Base-by-base conservation (phyloP, 1,140 invertebrate species). In the Cydia amplana region DNA sequence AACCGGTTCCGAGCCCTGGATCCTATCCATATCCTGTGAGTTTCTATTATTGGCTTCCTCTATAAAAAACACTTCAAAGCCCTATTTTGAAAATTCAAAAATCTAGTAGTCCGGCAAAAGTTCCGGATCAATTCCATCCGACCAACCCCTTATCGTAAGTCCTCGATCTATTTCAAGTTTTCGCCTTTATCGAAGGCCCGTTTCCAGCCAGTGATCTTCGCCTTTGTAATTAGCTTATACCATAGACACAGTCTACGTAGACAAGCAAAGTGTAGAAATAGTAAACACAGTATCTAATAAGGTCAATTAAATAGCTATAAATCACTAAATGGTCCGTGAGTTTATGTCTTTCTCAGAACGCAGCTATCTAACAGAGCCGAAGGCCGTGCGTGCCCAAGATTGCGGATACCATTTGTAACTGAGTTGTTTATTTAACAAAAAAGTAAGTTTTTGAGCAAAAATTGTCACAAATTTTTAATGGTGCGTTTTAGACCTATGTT, bases 101-200 rank as follows among this genome's bases (percentile, higher is more conserved):
- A 49, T 49, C 46, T 10, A n/a, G 16, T 5, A n/a, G 46, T 49
- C 46, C 46, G 16, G 46, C 46, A 16, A n/a, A 51, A 23, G 18
- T 60, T 60, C 18, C 7, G 1, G 49, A 60, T 20, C 55, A 20
- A 60, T 60, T 60, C 20, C 55, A 10, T 6, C n/a, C 51, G 2
- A 51, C 16, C 2, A 18, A 60, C 0, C 55, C 20, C 20, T 23
- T 60, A 60, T 60, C 20, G 55, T n/a, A 4, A 60, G 55, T 60
- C 1, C 55, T 60, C 55, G n/a, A 60, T 23, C 55, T 60, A 60
- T 60, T 60, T 60, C 55, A 60, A 60, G 55, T 60, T 60, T 60
- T 20, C 4, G 49, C 55, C 55, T 60, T 60, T 60, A 60, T 60
- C 55, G 20, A 12, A 60, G 55, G 55, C 20, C 18, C 9, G 20